phyloP scores from a whole-genome alignment of 2,113 vertebrate genomes.

The Alligator mississippiensis region DNA sequence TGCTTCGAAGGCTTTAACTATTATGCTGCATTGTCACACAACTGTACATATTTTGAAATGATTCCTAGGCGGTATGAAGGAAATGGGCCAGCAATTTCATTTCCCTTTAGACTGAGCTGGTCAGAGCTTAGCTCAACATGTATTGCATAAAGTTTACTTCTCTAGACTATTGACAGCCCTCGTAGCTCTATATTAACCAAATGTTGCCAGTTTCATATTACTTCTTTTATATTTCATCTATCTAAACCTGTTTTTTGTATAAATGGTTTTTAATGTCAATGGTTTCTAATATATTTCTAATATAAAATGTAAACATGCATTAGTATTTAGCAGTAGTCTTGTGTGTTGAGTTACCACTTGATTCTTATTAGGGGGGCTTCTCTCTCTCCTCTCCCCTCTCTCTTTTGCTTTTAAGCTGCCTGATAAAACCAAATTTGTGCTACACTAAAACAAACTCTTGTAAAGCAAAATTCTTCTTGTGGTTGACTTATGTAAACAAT shows the following conservation, averaged over 20 bases:
- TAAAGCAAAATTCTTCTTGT: constrained; percentile 7
- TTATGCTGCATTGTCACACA: not conserved
- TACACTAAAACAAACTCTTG: not conserved
- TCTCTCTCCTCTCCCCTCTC: not conserved
- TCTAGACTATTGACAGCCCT: not conserved
- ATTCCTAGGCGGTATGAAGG: not conserved
- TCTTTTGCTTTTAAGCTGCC: not conserved
- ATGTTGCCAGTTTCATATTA: not conserved
- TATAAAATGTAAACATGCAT: not conserved
- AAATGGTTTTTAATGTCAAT: not conserved
- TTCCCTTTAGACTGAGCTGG: not conserved
- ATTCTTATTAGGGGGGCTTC: not conserved
- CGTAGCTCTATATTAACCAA: not conserved
- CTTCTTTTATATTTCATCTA: not conserved
- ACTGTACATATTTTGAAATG: not conserved
- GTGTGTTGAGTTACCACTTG: not conserved
- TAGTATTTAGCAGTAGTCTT: not conserved
- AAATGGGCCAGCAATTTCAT: not conserved
- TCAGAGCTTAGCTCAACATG: not conserved
- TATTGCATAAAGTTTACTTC: not conserved
- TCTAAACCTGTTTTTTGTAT: not conserved
- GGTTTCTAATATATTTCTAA: not conserved
- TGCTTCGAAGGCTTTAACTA: not conserved
- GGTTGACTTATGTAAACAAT: not conserved
- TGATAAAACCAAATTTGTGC: constrained; percentile 35